Conservation (phyloP, 1,140 invertebrate species). For the Pseudomyrmex flavicornis region DNA sequence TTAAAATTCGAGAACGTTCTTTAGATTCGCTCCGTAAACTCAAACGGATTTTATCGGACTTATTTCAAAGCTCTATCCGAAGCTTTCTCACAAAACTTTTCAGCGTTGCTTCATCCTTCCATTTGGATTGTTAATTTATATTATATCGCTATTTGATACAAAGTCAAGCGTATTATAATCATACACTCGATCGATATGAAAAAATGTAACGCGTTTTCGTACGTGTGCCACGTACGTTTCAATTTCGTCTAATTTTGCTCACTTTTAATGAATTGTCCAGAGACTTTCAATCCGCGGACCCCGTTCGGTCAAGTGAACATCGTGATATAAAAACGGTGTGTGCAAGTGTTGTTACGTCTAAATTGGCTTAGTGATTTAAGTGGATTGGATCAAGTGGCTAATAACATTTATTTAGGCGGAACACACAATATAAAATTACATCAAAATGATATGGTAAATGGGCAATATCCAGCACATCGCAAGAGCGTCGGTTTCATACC, state of each 20-base stretch:
- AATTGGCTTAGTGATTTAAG: conserved; percentile 12
- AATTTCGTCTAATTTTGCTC: not conserved
- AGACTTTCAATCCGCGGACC: not conserved
- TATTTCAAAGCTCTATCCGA: conserved; percentile 16
- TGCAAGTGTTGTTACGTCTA: not conserved
- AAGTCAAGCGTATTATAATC: not conserved
- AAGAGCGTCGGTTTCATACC: not conserved
- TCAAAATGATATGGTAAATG: conserved; percentile 1
- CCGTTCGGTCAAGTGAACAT: not conserved
- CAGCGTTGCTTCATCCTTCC: not conserved
- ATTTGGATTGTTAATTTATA: not conserved
- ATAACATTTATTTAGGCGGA: conserved; percentile 30
- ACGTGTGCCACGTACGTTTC: not conserved
- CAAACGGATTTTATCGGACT: conserved; percentile 14
- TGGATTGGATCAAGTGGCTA: conserved; percentile 18
- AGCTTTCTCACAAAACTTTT: not conserved
- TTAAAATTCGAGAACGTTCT: conserved; percentile 30
- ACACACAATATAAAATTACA: conserved; percentile 12
- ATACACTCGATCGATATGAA: conserved; percentile 7
- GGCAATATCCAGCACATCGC: not conserved
- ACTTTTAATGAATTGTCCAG: not conserved
- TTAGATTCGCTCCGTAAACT: conserved; percentile 24
- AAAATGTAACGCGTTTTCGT: not conserved
- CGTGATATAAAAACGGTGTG: not conserved
- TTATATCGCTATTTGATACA: not conserved